Evolutionary conservation across 2,888 invertebrate species (phyloP).

Genomic region (Gonocerus acuteangulatus): DNA sequence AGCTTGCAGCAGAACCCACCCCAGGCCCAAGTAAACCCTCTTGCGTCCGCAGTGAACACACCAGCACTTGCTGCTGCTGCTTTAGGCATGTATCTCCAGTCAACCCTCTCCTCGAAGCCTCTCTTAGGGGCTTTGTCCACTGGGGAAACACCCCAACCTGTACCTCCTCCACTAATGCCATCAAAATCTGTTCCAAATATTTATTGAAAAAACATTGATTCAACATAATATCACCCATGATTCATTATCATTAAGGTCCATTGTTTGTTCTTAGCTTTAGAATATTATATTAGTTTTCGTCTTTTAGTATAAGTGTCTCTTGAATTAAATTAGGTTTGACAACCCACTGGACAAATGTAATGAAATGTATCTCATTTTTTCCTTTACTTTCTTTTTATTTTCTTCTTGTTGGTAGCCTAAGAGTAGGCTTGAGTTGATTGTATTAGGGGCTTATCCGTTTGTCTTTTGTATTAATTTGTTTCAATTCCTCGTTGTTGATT

Average conservation of each 20-base stretch:
- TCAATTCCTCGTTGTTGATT: too few relatives aligned
- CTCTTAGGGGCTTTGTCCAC: conserved; percentile 1
- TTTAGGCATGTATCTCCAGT: conserved; percentile 45
- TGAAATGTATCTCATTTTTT: too few relatives aligned
- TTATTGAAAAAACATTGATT: neutral
- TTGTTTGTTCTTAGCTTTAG: neutral
- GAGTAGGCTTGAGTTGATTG: too few relatives aligned
- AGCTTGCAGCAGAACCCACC: conserved; percentile 36
- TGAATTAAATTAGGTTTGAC: too few relatives aligned
- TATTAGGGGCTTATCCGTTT: too few relatives aligned
- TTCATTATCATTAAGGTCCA: neutral
- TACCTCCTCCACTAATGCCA: conserved; percentile 3
- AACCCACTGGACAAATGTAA: too few relatives aligned
- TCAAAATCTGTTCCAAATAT: conserved; percentile 5
- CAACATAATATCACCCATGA: neutral
- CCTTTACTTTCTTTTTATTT: too few relatives aligned
- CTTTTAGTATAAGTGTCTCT: too few relatives aligned
- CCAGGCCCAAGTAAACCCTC: conserved; percentile 34
- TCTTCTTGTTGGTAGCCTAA: too few relatives aligned
- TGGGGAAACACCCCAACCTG: neutral
- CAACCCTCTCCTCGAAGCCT: conserved; percentile 8
- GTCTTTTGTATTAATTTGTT: too few relatives aligned
- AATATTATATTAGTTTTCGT: too few relatives aligned
- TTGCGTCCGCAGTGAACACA: conserved; percentile 40
- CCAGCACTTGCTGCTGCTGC: conserved; percentile 51